Conservation (phyloP, 2,113 vertebrate species). For the Amblyornis subalaris region DNA sequence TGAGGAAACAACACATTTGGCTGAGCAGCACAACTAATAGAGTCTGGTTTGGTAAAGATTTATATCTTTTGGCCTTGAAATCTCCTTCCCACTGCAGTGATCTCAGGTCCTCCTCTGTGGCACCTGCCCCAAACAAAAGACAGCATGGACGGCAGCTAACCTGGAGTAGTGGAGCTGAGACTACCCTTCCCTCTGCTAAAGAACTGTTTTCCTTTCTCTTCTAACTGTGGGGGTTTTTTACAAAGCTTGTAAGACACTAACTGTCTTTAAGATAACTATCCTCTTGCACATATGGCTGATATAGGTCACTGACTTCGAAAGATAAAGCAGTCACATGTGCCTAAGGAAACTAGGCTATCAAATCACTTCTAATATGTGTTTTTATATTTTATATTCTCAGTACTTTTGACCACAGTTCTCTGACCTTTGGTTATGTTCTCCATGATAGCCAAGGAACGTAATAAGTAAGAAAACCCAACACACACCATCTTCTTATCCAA, state of each 20-base stretch:
- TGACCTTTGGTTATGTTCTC: not conserved
- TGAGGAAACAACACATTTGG: not conserved
- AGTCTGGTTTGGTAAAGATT: not conserved
- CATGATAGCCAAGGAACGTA: not conserved
- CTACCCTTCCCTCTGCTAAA: not conserved
- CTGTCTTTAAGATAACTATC: not conserved
- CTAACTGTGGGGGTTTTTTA: not conserved
- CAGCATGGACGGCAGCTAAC: not conserved
- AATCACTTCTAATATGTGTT: rapidly evolving
- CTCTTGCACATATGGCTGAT: not conserved
- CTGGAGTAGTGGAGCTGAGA: not conserved
- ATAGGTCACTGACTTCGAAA: not conserved
- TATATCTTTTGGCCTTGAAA: not conserved
- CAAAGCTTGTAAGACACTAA: not conserved
- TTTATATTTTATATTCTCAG: not conserved
- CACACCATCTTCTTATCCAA: not conserved
- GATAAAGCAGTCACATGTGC: not conserved
- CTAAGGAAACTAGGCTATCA: not conserved
- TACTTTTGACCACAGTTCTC: not conserved
- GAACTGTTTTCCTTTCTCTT: not conserved
- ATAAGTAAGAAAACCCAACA: not conserved
- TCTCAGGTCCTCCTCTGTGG: not conserved
- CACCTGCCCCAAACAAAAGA: not conserved
- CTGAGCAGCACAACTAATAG: not conserved
- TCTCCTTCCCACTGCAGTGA: not conserved